Evolutionary conservation across 2,888 invertebrate genomes (phyloP).

Genomic region (Blastobasis lacticolella): DNA sequence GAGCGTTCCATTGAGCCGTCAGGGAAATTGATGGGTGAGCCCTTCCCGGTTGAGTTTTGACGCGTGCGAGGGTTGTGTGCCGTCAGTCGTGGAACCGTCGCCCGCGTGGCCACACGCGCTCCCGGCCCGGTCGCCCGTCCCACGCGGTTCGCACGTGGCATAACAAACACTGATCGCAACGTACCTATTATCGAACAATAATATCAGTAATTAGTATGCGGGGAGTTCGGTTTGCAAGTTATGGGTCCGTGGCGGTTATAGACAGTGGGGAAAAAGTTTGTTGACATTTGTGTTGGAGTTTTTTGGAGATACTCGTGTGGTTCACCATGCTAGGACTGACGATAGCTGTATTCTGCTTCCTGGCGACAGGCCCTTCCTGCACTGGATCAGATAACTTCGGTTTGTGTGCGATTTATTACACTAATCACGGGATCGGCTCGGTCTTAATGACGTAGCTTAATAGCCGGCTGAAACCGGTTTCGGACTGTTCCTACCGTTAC

Average conservation of each 20-base stretch:
- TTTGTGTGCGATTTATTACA: slow-evolving; percentile 48
- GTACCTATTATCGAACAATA: too few relatives aligned
- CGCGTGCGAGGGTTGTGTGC: slow-evolving; percentile 64
- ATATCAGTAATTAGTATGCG: too few relatives aligned
- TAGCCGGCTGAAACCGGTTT: slow-evolving; percentile 13
- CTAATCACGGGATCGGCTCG: slow-evolving; percentile 37
- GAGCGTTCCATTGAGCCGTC: slow-evolving; percentile 68
- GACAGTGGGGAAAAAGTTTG: too few relatives aligned
- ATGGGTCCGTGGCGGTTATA: too few relatives aligned
- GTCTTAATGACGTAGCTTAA: slow-evolving; percentile 39
- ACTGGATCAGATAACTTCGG: slow-evolving; percentile 65
- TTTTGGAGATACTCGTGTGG: too few relatives aligned
- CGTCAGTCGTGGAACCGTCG: slow-evolving; percentile 64
- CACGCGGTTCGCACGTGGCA: slow-evolving; percentile 42
- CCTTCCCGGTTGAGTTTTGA: slow-evolving; percentile 28
- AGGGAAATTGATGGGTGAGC: slow-evolving; percentile 66
- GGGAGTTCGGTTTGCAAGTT: too few relatives aligned
- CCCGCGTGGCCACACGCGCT: slow-evolving; percentile 64
- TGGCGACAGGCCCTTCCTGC: slow-evolving; percentile 50
- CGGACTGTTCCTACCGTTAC: neutral
- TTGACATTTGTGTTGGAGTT: too few relatives aligned
- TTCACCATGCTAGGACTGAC: too few relatives aligned
- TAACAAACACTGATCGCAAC: neutral
- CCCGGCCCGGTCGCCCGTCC: slow-evolving; percentile 44
- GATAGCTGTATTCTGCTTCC: slow-evolving; percentile 33